Base-by-base conservation (phyloP, 1,140 invertebrate genomes). In the Papilio polyxenes region DNA sequence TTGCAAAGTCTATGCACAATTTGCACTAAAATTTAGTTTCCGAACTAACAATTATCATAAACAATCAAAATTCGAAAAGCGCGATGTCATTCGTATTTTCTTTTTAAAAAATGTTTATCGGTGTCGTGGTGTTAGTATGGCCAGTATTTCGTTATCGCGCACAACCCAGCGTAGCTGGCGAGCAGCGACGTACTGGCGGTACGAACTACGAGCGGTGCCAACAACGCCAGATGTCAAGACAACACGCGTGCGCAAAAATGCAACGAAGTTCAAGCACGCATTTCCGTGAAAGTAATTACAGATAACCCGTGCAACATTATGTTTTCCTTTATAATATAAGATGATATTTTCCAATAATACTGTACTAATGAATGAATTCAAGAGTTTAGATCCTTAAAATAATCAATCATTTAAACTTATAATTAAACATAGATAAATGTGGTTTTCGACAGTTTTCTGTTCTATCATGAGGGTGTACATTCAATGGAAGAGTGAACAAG, bases 131-230 rank as follows among this genome's bases (percentile, higher is more conserved):
- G 15, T 80, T 9, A 20, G n/a, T 31, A 40, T 80, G 59, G 78
- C 78, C 78, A 80, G 78, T 51, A 78, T 20, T 76, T 11, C 31
- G n/a, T 78, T 80, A 69, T 80, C 78, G 78, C 84, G 81, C 84
- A 83, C 85, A 85, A 80, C 84, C 81, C 82, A 81, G 85, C 80
- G 81, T 72, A 82, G 82, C 80, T 85, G 82, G 82, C 87, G 86
- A 86, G 87, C 87, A 82, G 82, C 87, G 83, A 83, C 84, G 82
- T 78, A 88, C 88, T 89, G 86, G 84, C 75, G 75, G 53, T 78
- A 23, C 37, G 77, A 37, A 80, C 78, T 59, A 17, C 15, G 49
- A n/a, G 53, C 78, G 40, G 78, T 80, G 78, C 78, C 78, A 80
- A 80, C 78, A 65, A n/a, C 56, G 59, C 62, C 53, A 62, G 77